Evolutionary conservation across 1,140 invertebrate species (phyloP), one percentile per base, ranked within the genome.

Genomic region (Tetragnatha versicolor): DNA sequence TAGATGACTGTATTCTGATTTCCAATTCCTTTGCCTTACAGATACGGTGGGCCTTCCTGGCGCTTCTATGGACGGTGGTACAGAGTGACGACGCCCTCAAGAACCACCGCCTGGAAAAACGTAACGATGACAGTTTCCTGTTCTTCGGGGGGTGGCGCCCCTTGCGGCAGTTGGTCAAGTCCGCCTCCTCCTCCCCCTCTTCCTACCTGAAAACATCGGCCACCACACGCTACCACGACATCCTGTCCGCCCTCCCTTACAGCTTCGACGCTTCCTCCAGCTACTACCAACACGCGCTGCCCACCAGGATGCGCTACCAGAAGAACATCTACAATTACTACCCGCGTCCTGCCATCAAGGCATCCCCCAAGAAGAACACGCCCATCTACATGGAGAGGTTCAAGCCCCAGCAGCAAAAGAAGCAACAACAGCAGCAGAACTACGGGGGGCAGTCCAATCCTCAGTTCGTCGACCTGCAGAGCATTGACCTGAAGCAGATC

Each of bases 241-340:
- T 79, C 12, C 14, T 79, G 17, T 79, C 76, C 14, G 65, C 63
- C 0, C 63, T 79, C n/a, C 65, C 76, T 0, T 20, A 42, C 9
- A 68, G 39, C 10, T 49, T 51, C 10, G 63, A 79, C 37, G 14
- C 76, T 14, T 9, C 63, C 0, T 33, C 76, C 5, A 58, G n/a
- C 9, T 60, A 33, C 27, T 79, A 79, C 39, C 29, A 35, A 0
- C 73, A 77, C 7, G 49, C 76, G 14, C 20, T 69, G 17, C 76
- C 63, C 9, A 22, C 49, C 5, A n/a, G n/a, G n/a, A n/a, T n/a
- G n/a, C 27, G n/a, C 27, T 79, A 79, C 29, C 49, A 68, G 9
- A 79, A 79, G 37, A 65, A 79, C 37, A 79, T 79, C 29, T 79
- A 79, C 22, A 79, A 33, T 35, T 79, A 79, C 39, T 79, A 79